Base-by-base conservation (phyloP, 2,888 invertebrate species). In the Drosophila yooni region DNA sequence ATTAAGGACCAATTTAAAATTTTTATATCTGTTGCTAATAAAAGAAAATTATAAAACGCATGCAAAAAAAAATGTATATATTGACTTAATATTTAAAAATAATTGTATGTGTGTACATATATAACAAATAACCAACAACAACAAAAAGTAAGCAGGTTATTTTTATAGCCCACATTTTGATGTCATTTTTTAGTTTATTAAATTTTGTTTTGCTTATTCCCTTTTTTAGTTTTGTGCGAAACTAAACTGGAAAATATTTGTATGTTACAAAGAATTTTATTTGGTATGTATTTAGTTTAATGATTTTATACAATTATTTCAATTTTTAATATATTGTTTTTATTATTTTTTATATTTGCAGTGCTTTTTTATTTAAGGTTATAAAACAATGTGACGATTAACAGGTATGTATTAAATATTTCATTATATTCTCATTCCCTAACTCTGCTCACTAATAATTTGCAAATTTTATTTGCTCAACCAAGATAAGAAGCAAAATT, bases 1-100 rank as follows among this genome's bases (percentile, higher is more conserved):
- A 64, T 51, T 34, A 40, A 74, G 58, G 81, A 76, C 74, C 74
- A 77, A 81, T 65, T 64, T 46, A 64, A 70, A 70, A 48, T 75
- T 83, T 83, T 85, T 81, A 83, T 87, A 89, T 82, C 25, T 79
- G 67, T 78, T 89, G 70, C 82, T 60, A 79, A 84, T 75, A 84
- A 74, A 83, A 51, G 4, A 46, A 62, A 60, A 79, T 59, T 27
- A 64, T 36, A 52, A 57, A 63, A 57, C 66, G 61, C 15, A 66
- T 63, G 75, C 36, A 43, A 56, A 66, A 60, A 60, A 46, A 33
- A 57, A 72, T 27, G 48, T 36, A 38, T 33, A 33, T 40, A 54
- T 53, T 27, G 4, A 58, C 33, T 33, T 46, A 15, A 15, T 46
- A 58, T 38, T 56, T 0, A 36, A 62, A 43, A 31, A 21, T n/a